Base-by-base conservation (phyloP, 1,140 invertebrate genomes). In the Ruditapes philippinarum region DNA sequence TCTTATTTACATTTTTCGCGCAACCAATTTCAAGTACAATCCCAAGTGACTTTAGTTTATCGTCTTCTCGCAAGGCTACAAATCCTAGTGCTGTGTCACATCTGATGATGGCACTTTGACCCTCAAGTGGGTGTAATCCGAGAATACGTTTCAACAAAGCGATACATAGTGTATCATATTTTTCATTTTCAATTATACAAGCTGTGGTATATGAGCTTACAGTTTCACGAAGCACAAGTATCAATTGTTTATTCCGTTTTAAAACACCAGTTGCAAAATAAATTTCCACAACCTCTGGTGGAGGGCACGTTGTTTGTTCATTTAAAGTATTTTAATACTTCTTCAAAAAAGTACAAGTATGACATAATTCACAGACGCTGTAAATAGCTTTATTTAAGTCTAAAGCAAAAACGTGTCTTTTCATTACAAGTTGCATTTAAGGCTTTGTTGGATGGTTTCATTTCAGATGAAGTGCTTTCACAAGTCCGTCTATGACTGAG, bases 381-480 rank as follows among this genome's bases (percentile, higher is more conserved):
- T 57, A 22, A 57, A 57, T n/a, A 4, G 19, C 42, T 60, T 78
- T 78, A 22, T 25, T 42, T 28, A 91, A 33, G 7, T 91, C 84
- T n/a, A 83, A 42, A 28, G 81, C 88, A 91, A 54, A 92, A 65
- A 91, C 91, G 62, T 86, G 54, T n/a, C 90, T 83, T 40, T 86
- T 45, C 17, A 90, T 38, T 28, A 91, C 89, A 12, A 73, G 42
- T 60, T 87, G 82, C 57, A 92, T 28, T 60, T 91, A 86, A 74
- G 89, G 68, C 5, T 17, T 45, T 1, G 88, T 81, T 51, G 88
- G 90, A 70, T 93, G 91, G 36, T 86, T 60, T 17, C 91, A 81
- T 51, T 92, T 88, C 28, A 92, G 68, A 70, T 92, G 91, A 40
- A 91, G 25, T 17, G 91, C 82, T 17, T 86, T 91, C 9, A 91